phyloP scores from a whole-genome alignment of 1,140 invertebrate species.

The Euglossa dilemma region DNA sequence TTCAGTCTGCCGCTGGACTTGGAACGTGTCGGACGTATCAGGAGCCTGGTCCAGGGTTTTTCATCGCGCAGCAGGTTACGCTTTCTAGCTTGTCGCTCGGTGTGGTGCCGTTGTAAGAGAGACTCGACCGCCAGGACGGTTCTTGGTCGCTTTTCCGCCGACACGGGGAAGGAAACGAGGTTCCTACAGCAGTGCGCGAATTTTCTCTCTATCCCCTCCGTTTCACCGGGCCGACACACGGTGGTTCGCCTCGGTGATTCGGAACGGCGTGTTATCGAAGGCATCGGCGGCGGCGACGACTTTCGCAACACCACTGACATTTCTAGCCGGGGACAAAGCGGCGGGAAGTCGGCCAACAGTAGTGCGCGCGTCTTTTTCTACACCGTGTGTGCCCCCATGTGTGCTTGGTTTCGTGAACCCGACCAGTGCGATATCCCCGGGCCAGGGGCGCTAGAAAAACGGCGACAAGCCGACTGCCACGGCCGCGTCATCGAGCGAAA shows the following conservation, averaged over 20 bases:
- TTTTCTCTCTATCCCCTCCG: neutral
- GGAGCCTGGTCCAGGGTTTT: constrained; percentile 22
- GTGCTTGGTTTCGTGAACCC: neutral
- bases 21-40: constrained; percentile 61
- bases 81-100: constrained; percentile 28
- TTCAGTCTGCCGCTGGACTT: constrained; percentile 79
- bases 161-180: neutral
- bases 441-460: constrained; percentile 10
- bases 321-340: constrained; percentile 28
- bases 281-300: constrained; percentile 16
- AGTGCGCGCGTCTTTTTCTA: constrained; percentile 32
- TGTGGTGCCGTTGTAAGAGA: constrained; percentile 11
- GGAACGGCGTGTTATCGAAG: constrained; percentile 21
- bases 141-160: no score
- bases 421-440: no score
- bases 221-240: no score
- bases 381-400: neutral
- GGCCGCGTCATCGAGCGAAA: no score
- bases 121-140: neutral
- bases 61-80: constrained; percentile 19
- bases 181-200: constrained; percentile 8
- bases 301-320: constrained; percentile 51
- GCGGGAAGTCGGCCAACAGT: constrained; percentile 56
- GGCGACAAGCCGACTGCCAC: constrained; percentile 48
- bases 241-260: neutral